Evolutionary conservation across 1,140 invertebrate genomes (phyloP), one percentile per base, ranked within the genome.

Genomic region (Ruditapes philippinarum): DNA sequence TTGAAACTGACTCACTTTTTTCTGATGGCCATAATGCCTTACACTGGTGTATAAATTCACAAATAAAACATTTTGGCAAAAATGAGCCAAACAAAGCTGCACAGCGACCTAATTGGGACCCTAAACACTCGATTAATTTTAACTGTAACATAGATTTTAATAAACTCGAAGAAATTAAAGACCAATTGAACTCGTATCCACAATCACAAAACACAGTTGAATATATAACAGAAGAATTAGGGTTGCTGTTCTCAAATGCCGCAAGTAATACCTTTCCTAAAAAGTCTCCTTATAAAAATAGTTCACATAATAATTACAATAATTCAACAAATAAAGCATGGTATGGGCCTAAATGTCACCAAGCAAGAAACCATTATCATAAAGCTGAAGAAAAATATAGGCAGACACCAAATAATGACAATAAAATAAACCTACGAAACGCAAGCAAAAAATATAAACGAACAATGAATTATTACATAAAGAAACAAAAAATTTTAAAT

Each of bases 391-490:
- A 65, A 9, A 33, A 36, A 33, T 65, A 65, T 19, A n/a, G n/a
- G 4, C 5, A 33, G 33, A 28, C 7, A 31, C 25, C 25, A 65
- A 33, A 31, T 28, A n/a, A 31, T 36, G n/a, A 33, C 7, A 31
- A 31, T 65, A 33, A 65, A 5, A 28, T 36, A 65, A 9, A 36
- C 33, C 19, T 31, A 65, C 54, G 54, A 5, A 45, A 73, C 22
- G 68, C 45, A 11, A 28, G 45, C 28, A 76, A 51, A 19, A 25
- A 7, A 25, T 51, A 51, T 9, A 51, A 76, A 51, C 38, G 73
- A 1, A 76, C 73, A 25, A 51, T 51, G 45, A 31, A 76, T 28
- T 49, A 40, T 76, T 76, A 51, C 25, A 76, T 76, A 45, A 76
- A 76, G 0, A 51, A 51, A 25, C n/a, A 28, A 0, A 76, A 76